These are phyloP conservation scores for Toxotes jaculatrix DNA, from an alignment of 2,113 vertebrate genomes.

Conservation along the genomic window DNA sequence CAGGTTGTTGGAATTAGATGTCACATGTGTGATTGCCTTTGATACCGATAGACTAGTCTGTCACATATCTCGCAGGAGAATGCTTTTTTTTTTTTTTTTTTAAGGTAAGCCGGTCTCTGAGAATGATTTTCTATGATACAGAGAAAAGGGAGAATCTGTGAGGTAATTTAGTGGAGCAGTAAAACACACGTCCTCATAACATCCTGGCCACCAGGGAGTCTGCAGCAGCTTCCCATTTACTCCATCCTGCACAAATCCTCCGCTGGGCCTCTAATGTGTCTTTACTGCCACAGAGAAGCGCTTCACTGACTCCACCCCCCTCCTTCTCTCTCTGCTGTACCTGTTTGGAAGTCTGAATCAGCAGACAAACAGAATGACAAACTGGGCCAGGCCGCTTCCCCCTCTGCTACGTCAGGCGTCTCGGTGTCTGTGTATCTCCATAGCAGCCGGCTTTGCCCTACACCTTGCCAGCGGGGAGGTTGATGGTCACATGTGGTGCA, in stretches of 20 bases:
- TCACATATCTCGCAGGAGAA: background rate
- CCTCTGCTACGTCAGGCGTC: slow-evolving; percentile 42
- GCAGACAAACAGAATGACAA: slow-evolving; percentile 36
- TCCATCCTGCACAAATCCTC: slow-evolving; percentile 47
- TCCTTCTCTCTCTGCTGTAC: background rate
- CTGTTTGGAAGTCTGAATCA: slow-evolving; percentile 54
- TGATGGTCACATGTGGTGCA: slow-evolving; percentile 42
- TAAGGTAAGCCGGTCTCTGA: background rate
- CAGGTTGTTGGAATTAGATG: slow-evolving; percentile 18
- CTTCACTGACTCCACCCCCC: slow-evolving; percentile 29
- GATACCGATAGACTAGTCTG: slow-evolving; percentile 19
- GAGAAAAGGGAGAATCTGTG: background rate
- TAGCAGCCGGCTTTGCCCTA: slow-evolving; percentile 32
- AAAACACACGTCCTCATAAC: background rate
- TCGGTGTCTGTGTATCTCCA: slow-evolving; percentile 22
- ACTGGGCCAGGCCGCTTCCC: slow-evolving; percentile 25
- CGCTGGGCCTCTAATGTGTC: slow-evolving; percentile 42
- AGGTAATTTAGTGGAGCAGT: background rate
- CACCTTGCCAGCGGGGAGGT: slow-evolving; percentile 67
- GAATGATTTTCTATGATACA: background rate
- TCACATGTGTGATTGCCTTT: slow-evolving; percentile 8
- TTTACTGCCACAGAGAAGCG: slow-evolving; percentile 2
- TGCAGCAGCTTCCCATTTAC: slow-evolving; percentile 42
- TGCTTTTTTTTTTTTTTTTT: background rate
- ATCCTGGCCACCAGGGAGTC: slow-evolving; percentile 19